Conservation (phyloP, 2,888 invertebrate genomes). For the Oligia latruncula region DNA sequence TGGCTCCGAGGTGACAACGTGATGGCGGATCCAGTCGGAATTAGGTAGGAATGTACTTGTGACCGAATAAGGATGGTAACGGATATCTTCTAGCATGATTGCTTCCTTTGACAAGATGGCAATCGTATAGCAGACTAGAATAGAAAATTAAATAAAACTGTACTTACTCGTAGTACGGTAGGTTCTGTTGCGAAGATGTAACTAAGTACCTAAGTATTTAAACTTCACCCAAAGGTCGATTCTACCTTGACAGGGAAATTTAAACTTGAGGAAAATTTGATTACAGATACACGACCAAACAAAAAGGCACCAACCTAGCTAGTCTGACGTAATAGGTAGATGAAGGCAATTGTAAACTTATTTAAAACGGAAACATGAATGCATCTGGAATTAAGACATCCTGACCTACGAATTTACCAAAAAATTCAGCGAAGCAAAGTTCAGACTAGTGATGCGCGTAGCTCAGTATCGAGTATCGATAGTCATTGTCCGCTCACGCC, state of each 20-base stretch:
- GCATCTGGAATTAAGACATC: not conserved
- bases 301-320: no score
- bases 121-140: constrained; percentile 26
- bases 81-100: constrained; percentile 21
- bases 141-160: not conserved
- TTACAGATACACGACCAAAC: not conserved
- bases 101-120: constrained; percentile 23
- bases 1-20: constrained; percentile 44
- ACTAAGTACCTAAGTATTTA: not conserved
- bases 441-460: constrained; percentile 72
- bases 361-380: not conserved
- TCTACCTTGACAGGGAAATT: not conserved
- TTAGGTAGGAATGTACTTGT: constrained; percentile 38
- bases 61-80: constrained; percentile 24
- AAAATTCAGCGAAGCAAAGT: constrained; percentile 16
- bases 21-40: constrained; percentile 16
- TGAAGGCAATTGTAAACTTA: not conserved
- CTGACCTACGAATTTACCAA: constrained; percentile 1
- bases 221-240: not conserved
- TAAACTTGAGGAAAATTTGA: not conserved
- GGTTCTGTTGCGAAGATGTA: not conserved
- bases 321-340: not conserved
- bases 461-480: constrained; percentile 76
- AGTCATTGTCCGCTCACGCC: constrained; percentile 76
- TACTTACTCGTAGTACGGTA: no score